These are phyloP conservation scores for Falco naumanni DNA, from an alignment of 2,797 vertebrate genomes.

Conservation along the genomic window DNA sequence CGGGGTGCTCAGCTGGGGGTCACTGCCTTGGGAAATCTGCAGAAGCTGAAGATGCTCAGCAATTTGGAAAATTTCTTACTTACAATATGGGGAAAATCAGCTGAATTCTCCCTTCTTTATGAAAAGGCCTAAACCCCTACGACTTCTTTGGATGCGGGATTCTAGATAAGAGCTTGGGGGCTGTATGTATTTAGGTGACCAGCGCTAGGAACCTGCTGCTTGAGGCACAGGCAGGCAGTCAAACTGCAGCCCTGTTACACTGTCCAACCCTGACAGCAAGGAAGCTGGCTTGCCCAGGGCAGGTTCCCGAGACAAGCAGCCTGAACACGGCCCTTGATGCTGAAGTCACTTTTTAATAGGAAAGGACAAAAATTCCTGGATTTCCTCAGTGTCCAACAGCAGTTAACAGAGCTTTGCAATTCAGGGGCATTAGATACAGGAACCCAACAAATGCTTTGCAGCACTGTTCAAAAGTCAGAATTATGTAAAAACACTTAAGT, in stretches of 20 bases:
- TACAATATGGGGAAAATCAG: background rate
- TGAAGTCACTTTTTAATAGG: background rate
- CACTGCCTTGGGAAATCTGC: background rate
- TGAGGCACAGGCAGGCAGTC: no score
- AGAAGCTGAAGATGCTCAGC: background rate
- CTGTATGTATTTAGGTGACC: background rate
- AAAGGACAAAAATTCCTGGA: background rate
- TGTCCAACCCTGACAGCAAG: background rate
- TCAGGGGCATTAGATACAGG: accelerated
- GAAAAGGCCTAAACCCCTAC: background rate
- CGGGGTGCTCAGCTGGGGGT: background rate
- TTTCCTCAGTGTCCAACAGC: background rate
- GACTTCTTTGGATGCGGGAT: background rate
- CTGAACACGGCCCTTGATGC: background rate
- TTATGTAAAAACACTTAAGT: background rate
- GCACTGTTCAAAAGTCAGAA: background rate
- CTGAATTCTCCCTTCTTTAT: background rate
- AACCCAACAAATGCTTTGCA: background rate
- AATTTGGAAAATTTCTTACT: background rate
- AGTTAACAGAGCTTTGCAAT: background rate
- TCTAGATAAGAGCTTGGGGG: background rate
- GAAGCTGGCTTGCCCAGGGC: accelerated
- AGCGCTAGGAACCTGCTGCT: background rate
- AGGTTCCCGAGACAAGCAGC: background rate
- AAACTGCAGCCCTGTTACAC: background rate